Conservation (phyloP, 2,113 vertebrate genomes). For the Formicarius rufipectus region DNA sequence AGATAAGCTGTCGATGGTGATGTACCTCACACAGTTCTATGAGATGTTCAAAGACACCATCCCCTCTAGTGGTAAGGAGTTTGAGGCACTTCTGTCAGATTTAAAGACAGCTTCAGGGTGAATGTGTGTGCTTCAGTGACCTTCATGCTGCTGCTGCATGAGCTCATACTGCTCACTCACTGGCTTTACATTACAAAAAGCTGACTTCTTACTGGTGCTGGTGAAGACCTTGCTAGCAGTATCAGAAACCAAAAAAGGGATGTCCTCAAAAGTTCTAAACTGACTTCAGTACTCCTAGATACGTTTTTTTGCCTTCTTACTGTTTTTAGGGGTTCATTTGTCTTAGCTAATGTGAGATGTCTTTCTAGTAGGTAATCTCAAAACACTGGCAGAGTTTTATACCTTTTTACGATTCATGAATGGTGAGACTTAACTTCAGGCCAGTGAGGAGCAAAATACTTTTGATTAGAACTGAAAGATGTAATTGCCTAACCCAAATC, state of each 20-base stretch:
- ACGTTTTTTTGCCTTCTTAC: not conserved
- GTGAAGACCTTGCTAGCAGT: not conserved
- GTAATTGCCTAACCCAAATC: not conserved
- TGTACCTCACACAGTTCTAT: constrained; percentile 99
- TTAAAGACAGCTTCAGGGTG: not conserved
- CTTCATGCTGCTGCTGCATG: not conserved
- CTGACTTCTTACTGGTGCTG: not conserved
- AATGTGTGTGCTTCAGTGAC: not conserved
- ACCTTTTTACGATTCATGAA: not conserved
- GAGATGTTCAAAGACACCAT: constrained; percentile 98
- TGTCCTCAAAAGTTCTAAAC: not conserved
- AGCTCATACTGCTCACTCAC: not conserved
- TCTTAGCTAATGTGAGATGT: not conserved
- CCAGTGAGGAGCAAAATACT: not conserved
- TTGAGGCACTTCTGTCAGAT: not conserved
- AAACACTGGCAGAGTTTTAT: not conserved
- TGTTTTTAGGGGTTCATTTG: not conserved
- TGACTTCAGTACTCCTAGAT: not conserved
- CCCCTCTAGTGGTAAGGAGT: constrained; percentile 85
- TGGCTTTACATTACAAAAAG: not conserved
- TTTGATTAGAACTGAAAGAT: not conserved
- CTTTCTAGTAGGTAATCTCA: not conserved
- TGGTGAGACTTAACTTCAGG: not conserved
- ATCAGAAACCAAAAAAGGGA: not conserved
- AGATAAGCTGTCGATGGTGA: constrained; percentile 97